Evolutionary conservation across 2,113 vertebrate genomes (phyloP).

Genomic region (Entelurus aequoreus): DNA sequence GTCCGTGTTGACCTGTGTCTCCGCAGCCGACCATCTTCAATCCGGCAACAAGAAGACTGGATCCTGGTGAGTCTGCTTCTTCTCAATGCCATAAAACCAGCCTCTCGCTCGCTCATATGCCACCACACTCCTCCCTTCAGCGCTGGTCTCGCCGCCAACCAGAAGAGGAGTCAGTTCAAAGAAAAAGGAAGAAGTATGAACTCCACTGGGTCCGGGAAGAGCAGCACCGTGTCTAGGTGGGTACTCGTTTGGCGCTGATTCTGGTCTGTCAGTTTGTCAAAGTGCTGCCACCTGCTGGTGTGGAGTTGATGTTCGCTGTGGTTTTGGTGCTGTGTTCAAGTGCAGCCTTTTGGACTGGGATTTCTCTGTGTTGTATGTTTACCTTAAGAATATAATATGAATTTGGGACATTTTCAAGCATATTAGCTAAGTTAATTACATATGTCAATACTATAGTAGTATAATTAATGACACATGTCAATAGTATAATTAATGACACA

Average conservation of each 20-base stretch:
- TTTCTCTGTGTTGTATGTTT: no score
- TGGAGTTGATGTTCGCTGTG: not conserved
- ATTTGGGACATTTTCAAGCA: no score
- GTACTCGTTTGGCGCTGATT: conserved; percentile 2
- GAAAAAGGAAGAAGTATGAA: conserved; percentile 94
- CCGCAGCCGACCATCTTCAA: conserved; percentile 61
- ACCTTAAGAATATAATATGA: no score
- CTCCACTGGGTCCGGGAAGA: conserved; percentile 94
- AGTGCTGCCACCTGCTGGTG: not conserved
- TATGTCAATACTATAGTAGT: no score
- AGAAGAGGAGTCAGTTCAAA: conserved; percentile 85
- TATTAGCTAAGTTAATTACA: no score
- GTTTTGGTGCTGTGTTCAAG: no score
- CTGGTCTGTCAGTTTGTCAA: conserved; percentile 5
- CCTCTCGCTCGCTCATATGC: not conserved
- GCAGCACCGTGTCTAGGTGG: conserved; percentile 96
- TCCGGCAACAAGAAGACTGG: conserved; percentile 36
- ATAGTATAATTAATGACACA: no score
- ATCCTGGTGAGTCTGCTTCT: conserved; percentile 43
- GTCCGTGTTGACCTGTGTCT: conserved; percentile 4
- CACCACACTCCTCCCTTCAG: not conserved
- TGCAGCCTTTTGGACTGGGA: no score
- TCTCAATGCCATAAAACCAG: conserved; percentile 1
- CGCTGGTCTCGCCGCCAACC: conserved; percentile 75
- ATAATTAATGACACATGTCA: no score